Evolutionary conservation across 1,140 invertebrate genomes (phyloP).

Genomic region (Caenorhabditis tropicalis): DNA sequence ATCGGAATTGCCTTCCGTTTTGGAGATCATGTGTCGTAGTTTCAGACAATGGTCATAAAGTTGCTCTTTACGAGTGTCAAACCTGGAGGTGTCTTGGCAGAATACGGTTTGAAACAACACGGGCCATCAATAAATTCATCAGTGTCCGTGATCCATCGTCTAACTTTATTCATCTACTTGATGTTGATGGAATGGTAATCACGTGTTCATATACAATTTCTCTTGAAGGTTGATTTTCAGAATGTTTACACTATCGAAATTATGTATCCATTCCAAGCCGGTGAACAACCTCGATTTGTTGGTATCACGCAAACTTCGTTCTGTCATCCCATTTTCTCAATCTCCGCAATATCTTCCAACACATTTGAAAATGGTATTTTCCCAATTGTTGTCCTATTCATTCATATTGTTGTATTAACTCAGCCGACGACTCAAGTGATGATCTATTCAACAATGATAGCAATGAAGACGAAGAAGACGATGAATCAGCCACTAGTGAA

Average conservation of each 20-base stretch:
- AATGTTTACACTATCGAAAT: conserved; percentile 14
- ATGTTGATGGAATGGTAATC: conserved; percentile 26
- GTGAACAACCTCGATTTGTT: neutral
- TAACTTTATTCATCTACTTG: conserved; percentile 2
- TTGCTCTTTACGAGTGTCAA: conserved; percentile 16
- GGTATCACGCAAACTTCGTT: conserved; percentile 28
- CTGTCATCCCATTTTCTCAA: conserved; percentile 15
- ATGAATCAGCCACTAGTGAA: neutral
- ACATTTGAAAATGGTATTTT: neutral
- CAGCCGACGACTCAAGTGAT: neutral
- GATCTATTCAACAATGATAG: conserved; percentile 16
- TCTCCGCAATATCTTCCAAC: neutral
- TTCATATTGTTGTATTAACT: neutral
- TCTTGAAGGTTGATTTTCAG: neutral
- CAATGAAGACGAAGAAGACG: neutral
- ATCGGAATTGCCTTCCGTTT: neutral
- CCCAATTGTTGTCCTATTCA: neutral
- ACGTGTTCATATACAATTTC: no score
- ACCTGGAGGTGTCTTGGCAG: neutral
- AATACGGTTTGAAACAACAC: conserved; percentile 10
- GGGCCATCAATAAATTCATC: conserved; percentile 14
- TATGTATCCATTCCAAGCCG: neutral
- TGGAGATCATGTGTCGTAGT: conserved; percentile 3
- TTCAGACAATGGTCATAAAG: conserved; percentile 8
- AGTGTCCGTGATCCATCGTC: neutral